Evolutionary conservation across 2,113 vertebrate genomes (phyloP).

Genomic region (Clarias magur): DNA sequence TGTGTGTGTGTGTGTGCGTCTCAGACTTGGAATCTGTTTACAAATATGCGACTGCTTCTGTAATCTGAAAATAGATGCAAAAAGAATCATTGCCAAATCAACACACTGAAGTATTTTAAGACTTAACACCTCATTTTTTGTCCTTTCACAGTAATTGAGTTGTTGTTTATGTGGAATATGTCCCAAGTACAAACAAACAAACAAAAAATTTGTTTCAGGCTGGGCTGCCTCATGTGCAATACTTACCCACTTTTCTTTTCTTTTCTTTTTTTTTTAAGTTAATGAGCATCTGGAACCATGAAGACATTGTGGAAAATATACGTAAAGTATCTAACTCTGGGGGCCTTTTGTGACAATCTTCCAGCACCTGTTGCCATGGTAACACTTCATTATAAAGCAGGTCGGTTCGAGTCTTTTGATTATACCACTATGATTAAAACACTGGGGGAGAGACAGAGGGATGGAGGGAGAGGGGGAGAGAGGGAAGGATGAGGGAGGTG

Average conservation of each 20-base stretch:
- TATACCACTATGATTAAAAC: slow-evolving; percentile 69
- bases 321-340: slow-evolving; percentile 46
- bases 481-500: neutral
- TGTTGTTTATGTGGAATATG: neutral
- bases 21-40: slow-evolving; percentile 21
- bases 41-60: slow-evolving; percentile 21
- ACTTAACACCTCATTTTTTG: neutral
- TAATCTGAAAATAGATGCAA: slow-evolving; percentile 29
- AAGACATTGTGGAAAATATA: slow-evolving; percentile 38
- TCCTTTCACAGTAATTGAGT: neutral
- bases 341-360: slow-evolving; percentile 35
- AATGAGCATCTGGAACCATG: slow-evolving; percentile 46
- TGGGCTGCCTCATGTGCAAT: neutral
- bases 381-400: slow-evolving; percentile 72
- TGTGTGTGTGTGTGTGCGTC: slow-evolving; percentile 16
- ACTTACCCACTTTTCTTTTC: neutral
- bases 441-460: slow-evolving; percentile 39
- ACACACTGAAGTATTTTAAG: neutral
- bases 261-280: neutral
- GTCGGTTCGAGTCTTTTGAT: slow-evolving; percentile 65
- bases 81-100: neutral
- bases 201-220: slow-evolving; percentile 14
- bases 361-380: slow-evolving; percentile 70
- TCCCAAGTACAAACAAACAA: neutral
- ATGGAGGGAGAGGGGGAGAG: slow-evolving; percentile 29